Evolutionary conservation across 1,140 invertebrate genomes (phyloP).

Genomic region (Liolophura sinensis): DNA sequence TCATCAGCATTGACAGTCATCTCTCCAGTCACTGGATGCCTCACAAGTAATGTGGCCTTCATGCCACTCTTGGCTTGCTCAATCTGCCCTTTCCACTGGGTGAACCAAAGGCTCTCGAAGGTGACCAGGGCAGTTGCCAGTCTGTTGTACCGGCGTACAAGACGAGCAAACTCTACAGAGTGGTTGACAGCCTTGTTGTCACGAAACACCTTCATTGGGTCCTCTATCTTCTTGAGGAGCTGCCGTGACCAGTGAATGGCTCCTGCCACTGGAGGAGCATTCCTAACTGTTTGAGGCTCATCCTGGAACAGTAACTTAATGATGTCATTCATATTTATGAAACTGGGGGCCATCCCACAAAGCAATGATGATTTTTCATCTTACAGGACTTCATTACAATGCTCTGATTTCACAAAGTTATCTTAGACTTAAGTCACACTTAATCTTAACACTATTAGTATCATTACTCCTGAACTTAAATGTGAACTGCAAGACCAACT

Average conservation of each 20-base stretch:
- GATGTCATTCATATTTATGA: too few relatives aligned
- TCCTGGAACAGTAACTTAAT: conserved; percentile 22
- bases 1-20: conserved; percentile 57
- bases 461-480: too few relatives aligned
- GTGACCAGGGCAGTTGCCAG: conserved; percentile 53
- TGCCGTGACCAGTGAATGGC: conserved; percentile 56
- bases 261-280: conserved; percentile 55
- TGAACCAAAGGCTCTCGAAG: conserved; percentile 57
- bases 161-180: conserved; percentile 47
- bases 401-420: too few relatives aligned
- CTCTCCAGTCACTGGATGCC: conserved; percentile 49
- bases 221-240: conserved; percentile 52
- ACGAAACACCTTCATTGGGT: conserved; percentile 54
- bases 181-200: conserved; percentile 50
- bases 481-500: too few relatives aligned
- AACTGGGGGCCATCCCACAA: too few relatives aligned
- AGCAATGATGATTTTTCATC: too few relatives aligned
- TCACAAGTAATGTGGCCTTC: conserved; percentile 51
- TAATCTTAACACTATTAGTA: too few relatives aligned
- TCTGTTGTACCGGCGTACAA: conserved; percentile 54
- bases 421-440: too few relatives aligned
- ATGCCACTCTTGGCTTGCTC: conserved; percentile 52
- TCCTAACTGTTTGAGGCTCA: conserved; percentile 46
- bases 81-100: conserved; percentile 53
- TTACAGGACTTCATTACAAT: too few relatives aligned